A percentile compares a stretch with the other conserved stretches of the same genome.
Evolutionary conservation across 2,888 invertebrate species (phyloP).

Genomic region (Ormyrus rosae): DNA sequence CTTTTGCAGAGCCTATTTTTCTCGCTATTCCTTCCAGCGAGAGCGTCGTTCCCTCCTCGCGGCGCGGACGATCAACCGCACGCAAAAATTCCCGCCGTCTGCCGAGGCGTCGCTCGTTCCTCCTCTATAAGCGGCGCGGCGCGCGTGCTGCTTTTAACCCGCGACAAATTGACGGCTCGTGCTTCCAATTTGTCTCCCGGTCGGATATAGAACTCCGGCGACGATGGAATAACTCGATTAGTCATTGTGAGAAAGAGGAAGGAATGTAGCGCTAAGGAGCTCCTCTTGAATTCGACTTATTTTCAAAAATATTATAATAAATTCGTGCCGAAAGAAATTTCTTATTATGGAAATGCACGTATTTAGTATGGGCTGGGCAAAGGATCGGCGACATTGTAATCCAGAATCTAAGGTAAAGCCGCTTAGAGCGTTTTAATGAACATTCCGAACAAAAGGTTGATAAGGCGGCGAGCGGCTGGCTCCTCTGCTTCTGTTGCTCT

Average conservation of each 20-base stretch:
- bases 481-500: neutral
- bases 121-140: neutral
- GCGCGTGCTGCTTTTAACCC: neutral
- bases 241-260: slow-evolving; percentile 17
- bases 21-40: neutral
- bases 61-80: neutral
- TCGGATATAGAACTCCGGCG: neutral
- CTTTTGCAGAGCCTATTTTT: neutral
- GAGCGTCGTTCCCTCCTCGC: neutral
- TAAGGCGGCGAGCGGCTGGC: slow-evolving; percentile 56
- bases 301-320: slow-evolving; percentile 8
- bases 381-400: slow-evolving; percentile 44
- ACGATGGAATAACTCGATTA: slow-evolving; percentile 24
- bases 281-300: neutral
- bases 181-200: slow-evolving; percentile 4
- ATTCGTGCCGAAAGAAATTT: slow-evolving; percentile 1
- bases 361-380: slow-evolving; percentile 4
- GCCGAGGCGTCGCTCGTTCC: neutral
- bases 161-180: slow-evolving; percentile 26
- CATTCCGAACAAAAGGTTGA: slow-evolving; percentile 67
- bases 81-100: neutral
- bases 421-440: slow-evolving; percentile 69
- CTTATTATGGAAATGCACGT: slow-evolving; percentile 11
- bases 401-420: slow-evolving; percentile 61
- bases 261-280: neutral